Evolutionary conservation across 64 coral and sea anemone genomes (phyloP).

Genomic region (Platygyra sinensis): DNA sequence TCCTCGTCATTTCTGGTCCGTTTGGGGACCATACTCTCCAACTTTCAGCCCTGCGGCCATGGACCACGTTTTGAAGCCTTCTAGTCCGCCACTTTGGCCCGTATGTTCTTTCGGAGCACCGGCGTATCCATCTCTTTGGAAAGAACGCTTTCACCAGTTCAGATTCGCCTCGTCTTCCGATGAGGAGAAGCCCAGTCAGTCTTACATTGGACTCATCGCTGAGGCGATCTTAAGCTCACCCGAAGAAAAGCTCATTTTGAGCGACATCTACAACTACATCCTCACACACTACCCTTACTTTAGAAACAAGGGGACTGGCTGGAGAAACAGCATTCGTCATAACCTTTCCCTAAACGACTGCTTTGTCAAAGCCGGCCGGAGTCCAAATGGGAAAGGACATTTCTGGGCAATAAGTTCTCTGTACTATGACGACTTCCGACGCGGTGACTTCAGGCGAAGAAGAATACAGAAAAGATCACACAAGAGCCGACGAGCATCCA

Average conservation of each 20-base stretch:
- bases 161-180: slow-evolving; percentile 54
- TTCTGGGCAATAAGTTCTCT: slow-evolving; percentile 61
- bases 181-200: slow-evolving; percentile 69
- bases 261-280: slow-evolving; percentile 70
- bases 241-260: slow-evolving; percentile 67
- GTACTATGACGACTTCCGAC: slow-evolving; percentile 63
- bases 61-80: slow-evolving; percentile 47
- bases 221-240: slow-evolving; percentile 67
- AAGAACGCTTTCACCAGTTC: slow-evolving; percentile 40
- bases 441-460: slow-evolving; percentile 64
- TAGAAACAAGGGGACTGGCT: slow-evolving; percentile 70
- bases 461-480: slow-evolving; percentile 53
- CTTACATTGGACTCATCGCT: slow-evolving; percentile 69
- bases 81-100: slow-evolving; percentile 24
- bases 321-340: slow-evolving; percentile 78
- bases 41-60: slow-evolving; percentile 25
- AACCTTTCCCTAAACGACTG: slow-evolving; percentile 73
- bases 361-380: slow-evolving; percentile 65
- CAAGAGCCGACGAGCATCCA: slow-evolving; percentile 31
- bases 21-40: slow-evolving; percentile 43
- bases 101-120: slow-evolving; percentile 21
- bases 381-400: slow-evolving; percentile 70
- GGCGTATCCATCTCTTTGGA: slow-evolving; percentile 32
- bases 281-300: slow-evolving; percentile 68
- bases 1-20: slow-evolving; percentile 45